Percentiles rank a stretch among this genome's conserved stretches.
Conservation (phyloP, 2,797 vertebrate genomes). For the Yasuhikotakia modesta region DNA sequence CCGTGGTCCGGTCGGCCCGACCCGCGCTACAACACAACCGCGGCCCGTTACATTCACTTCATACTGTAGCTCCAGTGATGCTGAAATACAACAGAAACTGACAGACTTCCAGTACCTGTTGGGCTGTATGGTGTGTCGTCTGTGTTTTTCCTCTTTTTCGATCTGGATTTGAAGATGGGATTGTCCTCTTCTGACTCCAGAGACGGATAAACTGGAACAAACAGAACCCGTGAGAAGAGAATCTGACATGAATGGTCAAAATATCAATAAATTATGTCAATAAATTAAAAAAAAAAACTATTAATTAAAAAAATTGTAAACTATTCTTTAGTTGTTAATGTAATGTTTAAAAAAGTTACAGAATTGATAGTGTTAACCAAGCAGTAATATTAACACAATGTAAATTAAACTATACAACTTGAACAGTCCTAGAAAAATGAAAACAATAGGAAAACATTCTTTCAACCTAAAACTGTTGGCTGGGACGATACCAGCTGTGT, state of each 20-base stretch:
- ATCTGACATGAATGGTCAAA: background rate
- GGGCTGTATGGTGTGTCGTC: conserved; percentile 98
- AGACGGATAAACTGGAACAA: conserved; percentile 87
- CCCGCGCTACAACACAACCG: conserved; percentile 81
- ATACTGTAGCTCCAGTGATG: background rate
- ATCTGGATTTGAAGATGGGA: conserved; percentile 97
- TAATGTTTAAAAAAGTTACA: too few species aligned
- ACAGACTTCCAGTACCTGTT: conserved; percentile 80
- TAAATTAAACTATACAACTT: too few species aligned
- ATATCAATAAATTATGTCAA: too few species aligned
- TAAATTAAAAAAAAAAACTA: conserved; percentile 54
- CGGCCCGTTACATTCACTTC: background rate
- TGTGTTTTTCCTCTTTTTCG: conserved; percentile 96
- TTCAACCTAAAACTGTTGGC: too few species aligned
- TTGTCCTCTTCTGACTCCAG: conserved; percentile 98
- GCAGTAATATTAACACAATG: too few species aligned
- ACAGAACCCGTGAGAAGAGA: background rate
- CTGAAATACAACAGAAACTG: background rate
- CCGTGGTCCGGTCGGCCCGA: conserved; percentile 91
- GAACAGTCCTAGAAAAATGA: too few species aligned
- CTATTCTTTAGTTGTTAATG: too few species aligned
- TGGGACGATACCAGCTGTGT: too few species aligned
- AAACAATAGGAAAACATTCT: too few species aligned
- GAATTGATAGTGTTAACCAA: too few species aligned
- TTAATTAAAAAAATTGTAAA: conserved; percentile 54